Evolutionary conservation across 2,113 vertebrate genomes (phyloP), one percentile per base, ranked within the genome.

Genomic region (Pygoscelis adeliae): DNA sequence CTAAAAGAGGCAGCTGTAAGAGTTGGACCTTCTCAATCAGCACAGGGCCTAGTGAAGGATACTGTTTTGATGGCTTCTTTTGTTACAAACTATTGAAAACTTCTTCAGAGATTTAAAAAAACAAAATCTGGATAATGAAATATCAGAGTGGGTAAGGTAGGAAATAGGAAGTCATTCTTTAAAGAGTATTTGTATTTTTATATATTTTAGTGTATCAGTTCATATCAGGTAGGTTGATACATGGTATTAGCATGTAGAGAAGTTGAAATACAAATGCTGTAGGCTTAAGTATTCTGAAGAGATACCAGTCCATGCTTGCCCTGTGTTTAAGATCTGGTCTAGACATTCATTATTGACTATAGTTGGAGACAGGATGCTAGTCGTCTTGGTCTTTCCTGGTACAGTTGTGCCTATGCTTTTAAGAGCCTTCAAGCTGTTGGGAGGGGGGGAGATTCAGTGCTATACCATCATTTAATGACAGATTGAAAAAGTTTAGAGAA

Each of bases 401-500:
- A 52, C 8, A 46, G 11, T 70, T 63, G 13, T 61, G 36, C 38
- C 20, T 65, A 18, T 55, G 15, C 13, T 58, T 69, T 49, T 20
- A 65, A 50, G 27, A 70, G 11, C 15, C 42, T 73, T 89, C 16
- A 44, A 42, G 17, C 10, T 42, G 15, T 5, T 5, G 18, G 13
- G 4, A 3, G 1, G 6, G 18, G 13, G 4, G 3, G 1, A 4
- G 25, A 27, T 44, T 32, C 44, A 40, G 13, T 65, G 40, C n/a
- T 61, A 18, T 71, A 23, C 15, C 22, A 5, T 86, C 23, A 62
- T 62, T 58, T 71, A 66, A 71, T 58, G 34, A 53, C 13, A 62
- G 30, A 50, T 20, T 46, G 18, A 32, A 77, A 66, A 83, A 58
- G 8, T 63, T n/a, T 36, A 49, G 58, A 58, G 63, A 40, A 63